Conservation (phyloP, 1,140 invertebrate genomes). For the Thaumatotibia leucotreta region DNA sequence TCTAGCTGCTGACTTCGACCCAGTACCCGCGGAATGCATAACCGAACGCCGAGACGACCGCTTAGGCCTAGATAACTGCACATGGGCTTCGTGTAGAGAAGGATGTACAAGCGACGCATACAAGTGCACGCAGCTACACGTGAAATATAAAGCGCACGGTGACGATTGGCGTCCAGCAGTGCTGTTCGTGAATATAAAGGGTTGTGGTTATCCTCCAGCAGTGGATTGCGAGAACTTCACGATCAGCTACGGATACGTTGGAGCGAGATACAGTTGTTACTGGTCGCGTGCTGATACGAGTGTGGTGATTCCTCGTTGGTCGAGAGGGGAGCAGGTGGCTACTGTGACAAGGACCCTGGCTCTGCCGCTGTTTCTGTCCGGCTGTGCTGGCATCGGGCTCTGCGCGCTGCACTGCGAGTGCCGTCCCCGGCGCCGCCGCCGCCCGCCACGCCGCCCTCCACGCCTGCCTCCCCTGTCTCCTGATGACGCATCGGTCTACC, state of each 20-base stretch:
- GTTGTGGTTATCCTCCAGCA: conserved; percentile 92
- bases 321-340: conserved; percentile 85
- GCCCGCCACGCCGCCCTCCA: conserved; percentile 62
- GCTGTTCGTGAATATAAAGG: conserved; percentile 77
- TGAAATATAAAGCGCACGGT: conserved; percentile 80
- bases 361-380: conserved; percentile 87
- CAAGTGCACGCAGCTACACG: conserved; percentile 90
- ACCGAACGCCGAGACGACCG: conserved; percentile 86
- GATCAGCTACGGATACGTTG: conserved; percentile 83
- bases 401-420: conserved; percentile 92
- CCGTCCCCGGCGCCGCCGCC: conserved; percentile 64
- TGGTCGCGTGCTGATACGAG: conserved; percentile 89
- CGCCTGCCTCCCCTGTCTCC: conserved; percentile 55
- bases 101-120: conserved; percentile 93
- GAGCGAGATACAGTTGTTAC: conserved; percentile 88
- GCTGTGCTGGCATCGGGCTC: conserved; percentile 87
- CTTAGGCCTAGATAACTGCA: conserved; percentile 88
- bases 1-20: conserved; percentile 88
- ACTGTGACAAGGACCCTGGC: conserved; percentile 89
- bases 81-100: conserved; percentile 91
- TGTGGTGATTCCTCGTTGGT: conserved; percentile 88
- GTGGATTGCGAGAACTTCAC: conserved; percentile 92
- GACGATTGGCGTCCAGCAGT: conserved; percentile 66
- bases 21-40: conserved; percentile 86
- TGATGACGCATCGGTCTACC: conserved; percentile 65